A percentile compares a stretch with the other conserved stretches of the same genome.
phyloP scores from a whole-genome alignment of 2,113 vertebrate genomes.

The Eidolon helvum region DNA sequence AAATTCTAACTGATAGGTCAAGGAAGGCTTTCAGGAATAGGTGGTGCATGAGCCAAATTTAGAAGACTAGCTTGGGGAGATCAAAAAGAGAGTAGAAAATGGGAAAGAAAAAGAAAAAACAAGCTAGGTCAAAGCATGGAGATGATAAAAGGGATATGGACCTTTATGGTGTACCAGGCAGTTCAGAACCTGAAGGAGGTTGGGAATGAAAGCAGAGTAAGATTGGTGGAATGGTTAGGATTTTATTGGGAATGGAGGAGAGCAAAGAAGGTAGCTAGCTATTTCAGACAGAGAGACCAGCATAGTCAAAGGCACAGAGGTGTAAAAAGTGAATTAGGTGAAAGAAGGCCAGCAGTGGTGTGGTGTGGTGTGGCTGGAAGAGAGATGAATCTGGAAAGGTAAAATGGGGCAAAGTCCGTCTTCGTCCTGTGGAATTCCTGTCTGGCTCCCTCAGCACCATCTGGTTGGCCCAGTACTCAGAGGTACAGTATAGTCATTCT shows the following conservation, averaged over 20 bases:
- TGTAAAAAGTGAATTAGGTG: neutral
- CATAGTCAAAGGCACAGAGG: neutral
- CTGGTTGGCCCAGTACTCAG: neutral
- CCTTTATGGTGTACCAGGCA: neutral
- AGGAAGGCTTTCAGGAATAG: neutral
- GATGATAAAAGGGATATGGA: neutral
- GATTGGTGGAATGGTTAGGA: neutral
- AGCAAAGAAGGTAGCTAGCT: neutral
- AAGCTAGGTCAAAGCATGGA: neutral
- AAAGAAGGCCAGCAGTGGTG: neutral
- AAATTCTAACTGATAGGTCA: neutral
- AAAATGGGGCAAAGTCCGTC: neutral
- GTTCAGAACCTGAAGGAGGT: neutral
- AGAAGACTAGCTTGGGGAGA: neutral
- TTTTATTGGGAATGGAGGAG: neutral
- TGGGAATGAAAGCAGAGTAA: neutral
- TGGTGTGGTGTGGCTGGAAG: neutral
- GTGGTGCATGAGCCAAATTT: neutral
- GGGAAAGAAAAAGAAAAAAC: neutral
- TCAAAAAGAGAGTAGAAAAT: neutral
- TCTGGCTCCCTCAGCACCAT: neutral
- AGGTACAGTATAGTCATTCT: constrained; percentile 20
- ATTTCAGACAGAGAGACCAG: neutral
- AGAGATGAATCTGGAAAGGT: neutral
- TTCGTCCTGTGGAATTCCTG: constrained; percentile 48